Conservation (phyloP, 2,113 vertebrate genomes). For the Polypterus bichir region DNA sequence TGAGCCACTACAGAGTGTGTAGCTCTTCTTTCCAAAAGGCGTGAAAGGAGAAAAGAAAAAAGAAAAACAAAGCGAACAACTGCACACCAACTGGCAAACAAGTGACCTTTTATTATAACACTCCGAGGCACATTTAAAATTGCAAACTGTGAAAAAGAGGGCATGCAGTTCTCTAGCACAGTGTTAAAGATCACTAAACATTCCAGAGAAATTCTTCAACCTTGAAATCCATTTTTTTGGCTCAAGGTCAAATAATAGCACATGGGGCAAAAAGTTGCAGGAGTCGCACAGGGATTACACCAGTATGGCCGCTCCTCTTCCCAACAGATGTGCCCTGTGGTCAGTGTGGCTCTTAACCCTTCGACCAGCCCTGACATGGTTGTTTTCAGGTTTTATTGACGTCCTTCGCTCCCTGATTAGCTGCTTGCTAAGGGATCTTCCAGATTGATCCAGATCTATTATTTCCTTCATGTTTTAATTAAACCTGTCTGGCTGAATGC, state of each 20-base stretch:
- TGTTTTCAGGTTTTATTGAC: conserved; percentile 74
- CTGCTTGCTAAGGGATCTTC: conserved; percentile 58
- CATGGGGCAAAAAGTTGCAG: conserved; percentile 35
- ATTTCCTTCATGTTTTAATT: conserved; percentile 55
- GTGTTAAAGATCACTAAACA: conserved; percentile 50
- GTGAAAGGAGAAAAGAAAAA: too few species aligned
- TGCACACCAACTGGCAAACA: too few species aligned
- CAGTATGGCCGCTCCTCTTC: conserved; percentile 39
- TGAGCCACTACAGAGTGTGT: too few species aligned
- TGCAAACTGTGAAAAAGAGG: background rate
- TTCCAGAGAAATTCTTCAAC: conserved; percentile 17
- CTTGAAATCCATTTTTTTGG: conserved; percentile 38
- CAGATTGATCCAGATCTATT: conserved; percentile 60
- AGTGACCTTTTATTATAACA: too few species aligned
- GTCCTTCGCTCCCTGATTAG: conserved; percentile 61
- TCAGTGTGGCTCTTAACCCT: conserved; percentile 70
- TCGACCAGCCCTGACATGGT: conserved; percentile 57
- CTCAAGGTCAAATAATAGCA: conserved; percentile 24
- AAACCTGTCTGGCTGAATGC: conserved; percentile 48
- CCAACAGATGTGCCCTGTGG: conserved; percentile 50
- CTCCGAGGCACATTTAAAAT: too few species aligned
- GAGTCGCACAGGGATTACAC: conserved; percentile 35
- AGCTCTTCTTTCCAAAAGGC: too few species aligned
- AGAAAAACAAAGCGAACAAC: too few species aligned
- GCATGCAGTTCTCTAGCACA: conserved; percentile 31